Percentiles rank a stretch among this genome's conserved stretches.
phyloP scores from a whole-genome alignment of 2,113 vertebrate genomes.

The Semnornis frantzii region DNA sequence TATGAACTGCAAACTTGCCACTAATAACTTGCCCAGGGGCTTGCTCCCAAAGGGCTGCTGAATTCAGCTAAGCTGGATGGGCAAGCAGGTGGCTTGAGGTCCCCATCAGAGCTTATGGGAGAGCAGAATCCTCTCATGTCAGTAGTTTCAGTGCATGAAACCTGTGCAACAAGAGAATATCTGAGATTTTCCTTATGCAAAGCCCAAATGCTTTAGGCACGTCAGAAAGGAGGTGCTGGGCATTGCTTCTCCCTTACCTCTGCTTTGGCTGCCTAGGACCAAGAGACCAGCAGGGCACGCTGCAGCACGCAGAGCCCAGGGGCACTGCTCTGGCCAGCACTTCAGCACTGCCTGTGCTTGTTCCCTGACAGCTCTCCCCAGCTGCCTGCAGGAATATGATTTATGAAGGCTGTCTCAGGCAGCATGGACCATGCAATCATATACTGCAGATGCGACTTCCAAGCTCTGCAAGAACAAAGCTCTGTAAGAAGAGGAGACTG shows the following conservation, averaged over 20 bases:
- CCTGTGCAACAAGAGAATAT: neutral
- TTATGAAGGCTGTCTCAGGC: neutral
- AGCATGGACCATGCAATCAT: rapidly evolving
- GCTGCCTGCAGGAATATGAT: neutral
- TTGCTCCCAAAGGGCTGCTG: neutral
- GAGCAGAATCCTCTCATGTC: neutral
- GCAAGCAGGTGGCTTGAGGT: neutral
- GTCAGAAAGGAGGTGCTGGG: neutral
- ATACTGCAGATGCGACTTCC: neutral
- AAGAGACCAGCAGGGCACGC: neutral
- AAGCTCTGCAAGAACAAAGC: neutral
- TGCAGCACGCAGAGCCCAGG: rapidly evolving
- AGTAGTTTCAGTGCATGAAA: neutral
- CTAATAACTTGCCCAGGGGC: neutral
- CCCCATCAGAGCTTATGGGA: neutral
- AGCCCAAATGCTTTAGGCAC: neutral
- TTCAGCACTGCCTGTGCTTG: neutral
- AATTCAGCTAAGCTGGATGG: rapidly evolving
- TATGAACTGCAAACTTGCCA: neutral
- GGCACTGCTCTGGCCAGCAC: rapidly evolving
- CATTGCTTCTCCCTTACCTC: neutral
- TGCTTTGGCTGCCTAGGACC: neutral
- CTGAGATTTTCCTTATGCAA: neutral
- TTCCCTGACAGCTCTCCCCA: neutral
- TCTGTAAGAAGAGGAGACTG: neutral